phyloP scores from a whole-genome alignment of 35 echinoderm and acorn worm genomes.

The Ptychodera flava region DNA sequence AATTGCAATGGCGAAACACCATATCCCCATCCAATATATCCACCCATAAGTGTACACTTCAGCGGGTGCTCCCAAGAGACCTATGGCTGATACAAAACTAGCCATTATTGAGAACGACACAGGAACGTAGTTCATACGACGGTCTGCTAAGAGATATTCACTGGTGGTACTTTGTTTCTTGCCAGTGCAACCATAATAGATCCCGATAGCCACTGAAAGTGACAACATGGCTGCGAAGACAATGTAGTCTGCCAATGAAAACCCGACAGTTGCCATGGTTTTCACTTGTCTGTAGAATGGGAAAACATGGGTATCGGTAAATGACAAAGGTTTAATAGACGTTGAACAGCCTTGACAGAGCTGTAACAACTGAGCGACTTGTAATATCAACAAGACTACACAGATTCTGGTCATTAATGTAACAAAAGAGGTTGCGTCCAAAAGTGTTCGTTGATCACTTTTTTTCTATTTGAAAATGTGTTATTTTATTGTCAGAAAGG shows the following conservation, averaged over 20 bases:
- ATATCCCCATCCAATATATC: neutral
- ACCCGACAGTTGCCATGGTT: too few species aligned
- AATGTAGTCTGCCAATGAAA: neutral
- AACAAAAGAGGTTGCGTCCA: too few species aligned
- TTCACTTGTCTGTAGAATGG: too few species aligned
- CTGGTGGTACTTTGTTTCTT: neutral
- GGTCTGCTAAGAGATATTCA: neutral
- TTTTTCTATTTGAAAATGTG: too few species aligned
- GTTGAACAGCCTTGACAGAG: too few species aligned
- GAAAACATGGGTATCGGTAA: too few species aligned
- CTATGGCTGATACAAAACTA: neutral
- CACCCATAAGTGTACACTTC: neutral
- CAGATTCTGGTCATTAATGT: too few species aligned
- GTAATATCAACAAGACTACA: too few species aligned
- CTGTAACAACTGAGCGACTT: too few species aligned
- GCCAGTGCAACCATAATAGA: neutral
- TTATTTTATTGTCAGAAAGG: too few species aligned
- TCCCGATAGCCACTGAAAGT: neutral
- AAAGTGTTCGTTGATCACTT: too few species aligned
- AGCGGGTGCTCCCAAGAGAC: neutral
- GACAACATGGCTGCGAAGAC: neutral
- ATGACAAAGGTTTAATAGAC: too few species aligned
- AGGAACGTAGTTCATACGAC: neutral
- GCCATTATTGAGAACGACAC: neutral
- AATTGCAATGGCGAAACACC: neutral